Evolutionary conservation across 2,797 vertebrate genomes (phyloP).

Genomic region (Limosa lapponica): DNA sequence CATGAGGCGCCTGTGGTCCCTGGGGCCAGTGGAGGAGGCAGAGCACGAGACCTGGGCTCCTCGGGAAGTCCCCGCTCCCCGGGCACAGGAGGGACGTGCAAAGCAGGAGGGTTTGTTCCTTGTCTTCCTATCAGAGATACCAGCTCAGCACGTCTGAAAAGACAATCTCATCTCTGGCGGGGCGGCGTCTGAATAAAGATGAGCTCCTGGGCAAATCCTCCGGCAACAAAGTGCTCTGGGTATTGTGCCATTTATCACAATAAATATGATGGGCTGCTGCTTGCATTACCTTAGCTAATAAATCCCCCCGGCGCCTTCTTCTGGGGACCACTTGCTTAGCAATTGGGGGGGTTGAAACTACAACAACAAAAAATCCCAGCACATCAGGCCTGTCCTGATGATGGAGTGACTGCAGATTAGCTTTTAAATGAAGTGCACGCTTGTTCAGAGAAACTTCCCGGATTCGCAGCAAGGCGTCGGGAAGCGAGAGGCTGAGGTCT

Average conservation of each 20-base stretch:
- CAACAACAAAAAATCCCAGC: background rate
- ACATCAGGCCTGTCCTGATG: slow-evolving; percentile 27
- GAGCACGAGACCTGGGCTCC: background rate
- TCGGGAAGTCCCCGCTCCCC: background rate
- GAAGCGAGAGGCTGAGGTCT: background rate
- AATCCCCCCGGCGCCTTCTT: background rate
- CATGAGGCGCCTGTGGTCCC: accelerated
- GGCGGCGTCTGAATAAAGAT: slow-evolving; percentile 39
- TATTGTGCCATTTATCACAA: slow-evolving; percentile 58
- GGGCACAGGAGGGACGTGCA: accelerated
- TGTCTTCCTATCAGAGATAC: background rate
- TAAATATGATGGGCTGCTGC: slow-evolving; percentile 2
- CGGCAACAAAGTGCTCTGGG: background rate
- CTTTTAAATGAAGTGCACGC: background rate
- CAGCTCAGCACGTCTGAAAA: slow-evolving; percentile 45
- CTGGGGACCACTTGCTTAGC: background rate
- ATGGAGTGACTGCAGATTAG: slow-evolving; percentile 53
- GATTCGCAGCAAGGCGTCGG: background rate
- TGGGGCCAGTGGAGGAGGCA: background rate
- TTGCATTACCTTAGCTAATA: background rate
- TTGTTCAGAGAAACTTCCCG: background rate
- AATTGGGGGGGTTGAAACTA: background rate
- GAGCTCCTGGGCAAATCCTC: slow-evolving; percentile 33
- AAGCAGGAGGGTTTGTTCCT: background rate
- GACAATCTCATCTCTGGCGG: slow-evolving; percentile 24